Base-by-base conservation (phyloP, 2,797 vertebrate genomes). In the Channa striata region DNA sequence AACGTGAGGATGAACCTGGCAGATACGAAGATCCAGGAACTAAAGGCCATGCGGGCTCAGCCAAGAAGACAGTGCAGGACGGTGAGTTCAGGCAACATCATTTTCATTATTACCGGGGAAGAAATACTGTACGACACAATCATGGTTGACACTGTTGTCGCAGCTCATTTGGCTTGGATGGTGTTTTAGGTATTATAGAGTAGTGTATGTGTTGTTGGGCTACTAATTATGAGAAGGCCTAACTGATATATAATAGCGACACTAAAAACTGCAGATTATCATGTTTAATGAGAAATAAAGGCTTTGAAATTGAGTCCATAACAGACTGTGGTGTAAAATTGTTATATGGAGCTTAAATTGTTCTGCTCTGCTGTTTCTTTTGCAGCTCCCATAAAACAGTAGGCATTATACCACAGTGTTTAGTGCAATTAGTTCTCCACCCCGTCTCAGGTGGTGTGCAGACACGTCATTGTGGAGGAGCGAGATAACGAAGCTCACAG, bases 21-120 rank as follows among this genome's bases (percentile, higher is more conserved):
- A 88, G 85, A 79, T 73, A 74, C 43, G 85, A 62, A 78, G 86
- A 91, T 43, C 79, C 75, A 43, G 85, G 68, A 57, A 49, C 71
- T 59, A 89, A 88, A 87, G 64, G 70, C 67, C 87, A 84, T 36
- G 64, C 88, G 0, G 59, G 74, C 21, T 75, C 82, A 21, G 73
- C 74, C 67, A 92, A 90, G 80, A 90, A 79, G 74, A 74, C 81
- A 10, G 59, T 61, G 36, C 89, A 90, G 12, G 89, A 91, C 34
- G 92, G 91, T 94, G 80, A 93, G 93, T 86, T 66, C 7, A 2
- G 30, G 10, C 5, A 53, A 8, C 36, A 46, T 33, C 1, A 19
- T 63, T 80, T 49, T 66, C 16, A 75, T 53, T 14, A 44, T 53
- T 40, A 44, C 43, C n/a, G 9, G n/a, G 2, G 43, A 8, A 34